These are phyloP conservation scores for Rhamnusium bicolor DNA, from an alignment of 2,888 invertebrate genomes.

Conservation along the genomic window DNA sequence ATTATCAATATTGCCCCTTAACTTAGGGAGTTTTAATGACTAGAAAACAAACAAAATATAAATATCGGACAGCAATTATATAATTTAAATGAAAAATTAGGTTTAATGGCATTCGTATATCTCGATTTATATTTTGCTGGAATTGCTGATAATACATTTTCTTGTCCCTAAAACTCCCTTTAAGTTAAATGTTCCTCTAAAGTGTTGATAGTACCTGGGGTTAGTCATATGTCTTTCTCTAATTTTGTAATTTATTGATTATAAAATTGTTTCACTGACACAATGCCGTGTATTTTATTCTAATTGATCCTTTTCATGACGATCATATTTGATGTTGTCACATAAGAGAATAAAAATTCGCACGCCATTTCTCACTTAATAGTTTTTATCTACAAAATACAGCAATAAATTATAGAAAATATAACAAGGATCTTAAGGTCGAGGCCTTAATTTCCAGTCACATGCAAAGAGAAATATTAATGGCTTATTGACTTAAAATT, in stretches of 20 bases:
- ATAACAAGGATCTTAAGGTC: not conserved
- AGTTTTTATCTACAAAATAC: not conserved
- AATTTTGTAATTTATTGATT: not conserved
- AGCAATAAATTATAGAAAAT: not conserved
- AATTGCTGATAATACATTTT: too few species aligned
- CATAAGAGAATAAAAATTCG: too few species aligned
- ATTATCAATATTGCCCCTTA: too few species aligned
- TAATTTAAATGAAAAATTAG: too few species aligned
- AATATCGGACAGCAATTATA: too few species aligned
- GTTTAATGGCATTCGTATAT: too few species aligned
- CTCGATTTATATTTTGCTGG: too few species aligned
- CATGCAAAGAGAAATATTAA: not conserved
- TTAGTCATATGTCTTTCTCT: not conserved
- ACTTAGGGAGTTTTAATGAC: too few species aligned
- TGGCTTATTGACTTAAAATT: not conserved
- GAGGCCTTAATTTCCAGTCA: not conserved
- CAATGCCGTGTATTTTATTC: not conserved
- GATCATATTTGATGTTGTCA: not conserved
- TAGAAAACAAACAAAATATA: too few species aligned
- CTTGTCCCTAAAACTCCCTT: too few species aligned
- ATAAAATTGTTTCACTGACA: not conserved
- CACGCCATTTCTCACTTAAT: not conserved
- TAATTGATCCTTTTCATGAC: not conserved
- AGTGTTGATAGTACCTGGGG: too few species aligned
- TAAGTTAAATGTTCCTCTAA: too few species aligned